phyloP scores from a whole-genome alignment of 2,113 vertebrate species.

The Ciconia boyciana region DNA sequence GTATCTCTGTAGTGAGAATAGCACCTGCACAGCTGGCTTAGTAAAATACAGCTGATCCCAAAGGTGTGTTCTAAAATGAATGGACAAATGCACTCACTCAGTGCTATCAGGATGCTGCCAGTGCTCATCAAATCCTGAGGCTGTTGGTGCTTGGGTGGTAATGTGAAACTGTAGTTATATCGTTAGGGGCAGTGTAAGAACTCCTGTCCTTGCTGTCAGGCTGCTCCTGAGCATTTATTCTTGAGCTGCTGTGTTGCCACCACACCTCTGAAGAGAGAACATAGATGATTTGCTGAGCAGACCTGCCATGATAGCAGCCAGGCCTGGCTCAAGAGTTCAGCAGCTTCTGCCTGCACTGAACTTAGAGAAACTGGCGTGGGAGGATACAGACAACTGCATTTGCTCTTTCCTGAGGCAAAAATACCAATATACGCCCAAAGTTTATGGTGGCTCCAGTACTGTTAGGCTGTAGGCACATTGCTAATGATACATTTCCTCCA shows the following conservation, averaged over 20 bases:
- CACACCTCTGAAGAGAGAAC: background rate
- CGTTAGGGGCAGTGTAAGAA: background rate
- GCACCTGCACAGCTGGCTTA: background rate
- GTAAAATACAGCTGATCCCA: background rate
- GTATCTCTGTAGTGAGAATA: background rate
- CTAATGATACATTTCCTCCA: background rate
- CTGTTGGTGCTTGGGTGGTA: background rate
- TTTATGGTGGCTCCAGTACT: background rate
- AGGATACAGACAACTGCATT: background rate
- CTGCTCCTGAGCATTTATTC: background rate
- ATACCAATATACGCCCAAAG: background rate
- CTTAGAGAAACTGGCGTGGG: background rate
- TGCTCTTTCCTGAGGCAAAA: background rate
- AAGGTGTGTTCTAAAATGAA: background rate
- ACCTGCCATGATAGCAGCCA: background rate
- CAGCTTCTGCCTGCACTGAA: background rate
- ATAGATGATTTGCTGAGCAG: background rate
- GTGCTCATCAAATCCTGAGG: background rate
- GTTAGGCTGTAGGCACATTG: background rate
- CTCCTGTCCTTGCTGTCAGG: background rate
- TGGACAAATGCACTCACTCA: background rate
- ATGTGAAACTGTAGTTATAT: background rate
- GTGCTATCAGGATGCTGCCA: accelerated
- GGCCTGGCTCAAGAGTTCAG: background rate
- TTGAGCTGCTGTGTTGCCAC: background rate